These are phyloP conservation scores for Chrysolina americana DNA, from an alignment of 2,888 invertebrate genomes.

Conservation along the genomic window DNA sequence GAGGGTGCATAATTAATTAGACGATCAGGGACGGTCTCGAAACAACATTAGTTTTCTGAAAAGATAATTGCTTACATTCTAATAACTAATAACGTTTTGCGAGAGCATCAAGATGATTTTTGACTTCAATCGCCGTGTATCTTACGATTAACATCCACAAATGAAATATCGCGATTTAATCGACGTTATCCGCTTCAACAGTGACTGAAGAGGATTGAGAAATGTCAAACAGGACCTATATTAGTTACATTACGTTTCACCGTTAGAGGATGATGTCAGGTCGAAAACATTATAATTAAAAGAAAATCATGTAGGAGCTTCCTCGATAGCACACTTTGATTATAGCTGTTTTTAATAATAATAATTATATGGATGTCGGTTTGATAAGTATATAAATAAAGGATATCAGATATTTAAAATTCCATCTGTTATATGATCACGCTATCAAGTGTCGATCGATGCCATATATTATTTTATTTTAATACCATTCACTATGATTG, in stretches of 20 bases:
- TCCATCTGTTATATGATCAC: neutral
- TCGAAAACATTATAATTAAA: slow-evolving; percentile 1
- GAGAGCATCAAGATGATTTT: too few species aligned
- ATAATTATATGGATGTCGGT: neutral
- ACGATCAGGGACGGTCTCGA: too few species aligned
- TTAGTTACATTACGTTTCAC: neutral
- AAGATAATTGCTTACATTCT: too few species aligned
- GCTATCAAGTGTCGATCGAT: neutral
- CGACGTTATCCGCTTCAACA: neutral
- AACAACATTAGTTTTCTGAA: too few species aligned
- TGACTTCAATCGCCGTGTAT: too few species aligned
- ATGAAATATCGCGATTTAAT: neutral
- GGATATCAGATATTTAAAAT: neutral
- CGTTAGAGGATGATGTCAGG: neutral
- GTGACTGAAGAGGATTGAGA: neutral
- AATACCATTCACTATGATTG: too few species aligned
- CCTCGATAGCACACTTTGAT: slow-evolving; percentile 19
- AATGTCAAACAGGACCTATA: neutral
- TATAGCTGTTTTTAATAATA: neutral
- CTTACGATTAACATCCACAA: too few species aligned
- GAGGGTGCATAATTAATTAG: too few species aligned
- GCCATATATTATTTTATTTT: too few species aligned
- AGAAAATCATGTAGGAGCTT: neutral
- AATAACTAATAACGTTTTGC: too few species aligned
- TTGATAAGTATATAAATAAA: neutral